phyloP scores from a whole-genome alignment of 1,140 invertebrate species.

The Cherax destructor region DNA sequence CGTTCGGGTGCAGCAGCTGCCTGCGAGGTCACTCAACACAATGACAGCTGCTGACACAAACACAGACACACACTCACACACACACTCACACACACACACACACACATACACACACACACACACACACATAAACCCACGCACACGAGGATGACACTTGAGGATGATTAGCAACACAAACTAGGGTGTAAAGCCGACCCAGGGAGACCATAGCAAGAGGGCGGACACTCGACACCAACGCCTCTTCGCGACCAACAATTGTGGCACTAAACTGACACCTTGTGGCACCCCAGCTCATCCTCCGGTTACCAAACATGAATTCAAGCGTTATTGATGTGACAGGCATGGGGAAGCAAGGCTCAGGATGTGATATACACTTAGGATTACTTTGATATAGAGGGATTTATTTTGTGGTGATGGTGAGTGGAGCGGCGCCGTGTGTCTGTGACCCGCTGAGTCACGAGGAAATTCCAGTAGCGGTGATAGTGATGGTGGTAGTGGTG shows the following conservation, averaged over 20 bases:
- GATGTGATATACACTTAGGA: constrained; percentile 29
- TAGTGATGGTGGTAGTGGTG: too few species aligned
- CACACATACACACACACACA: too few species aligned
- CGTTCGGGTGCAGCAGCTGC: background rate
- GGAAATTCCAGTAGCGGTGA: too few species aligned
- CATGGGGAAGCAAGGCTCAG: constrained; percentile 13
- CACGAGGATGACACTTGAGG: constrained; percentile 17
- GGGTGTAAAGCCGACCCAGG: background rate
- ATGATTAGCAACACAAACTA: constrained; percentile 30
- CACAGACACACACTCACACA: too few species aligned
- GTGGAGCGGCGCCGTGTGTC: background rate
- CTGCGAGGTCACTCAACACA: background rate
- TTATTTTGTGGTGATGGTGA: constrained; percentile 1
- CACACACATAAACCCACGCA: background rate
- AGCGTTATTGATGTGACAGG: constrained; percentile 32
- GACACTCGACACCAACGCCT: constrained; percentile 13
- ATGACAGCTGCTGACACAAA: too few species aligned
- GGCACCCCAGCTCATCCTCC: constrained; percentile 37
- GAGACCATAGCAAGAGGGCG: background rate
- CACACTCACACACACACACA: background rate
- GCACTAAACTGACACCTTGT: constrained; percentile 36
- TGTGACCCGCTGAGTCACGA: background rate
- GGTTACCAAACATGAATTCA: constrained; percentile 34
- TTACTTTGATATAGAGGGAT: constrained; percentile 38
- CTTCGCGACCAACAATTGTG: constrained; percentile 29